A percentile compares a stretch with the other conserved stretches of the same genome.
These are phyloP conservation scores for Chaetorhynchus papuensis DNA, from an alignment of 2,113 vertebrate genomes.

Conservation along the genomic window DNA sequence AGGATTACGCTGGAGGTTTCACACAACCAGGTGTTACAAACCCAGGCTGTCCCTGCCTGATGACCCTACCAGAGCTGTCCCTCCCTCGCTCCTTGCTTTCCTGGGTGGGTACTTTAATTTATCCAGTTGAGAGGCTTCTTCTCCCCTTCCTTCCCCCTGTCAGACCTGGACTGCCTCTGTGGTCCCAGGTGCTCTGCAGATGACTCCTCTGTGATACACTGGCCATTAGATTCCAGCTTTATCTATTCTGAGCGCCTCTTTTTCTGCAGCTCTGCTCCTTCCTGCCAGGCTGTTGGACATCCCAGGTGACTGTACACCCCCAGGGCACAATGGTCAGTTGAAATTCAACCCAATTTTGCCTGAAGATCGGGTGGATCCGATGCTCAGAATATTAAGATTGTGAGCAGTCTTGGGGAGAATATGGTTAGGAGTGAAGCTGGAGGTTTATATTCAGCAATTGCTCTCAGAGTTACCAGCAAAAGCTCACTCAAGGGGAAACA, in stretches of 20 bases:
- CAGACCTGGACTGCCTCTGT: not conserved
- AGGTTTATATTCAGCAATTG: not conserved
- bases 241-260: not conserved
- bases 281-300: not conserved
- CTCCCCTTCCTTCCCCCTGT: not conserved
- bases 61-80: rapidly evolving
- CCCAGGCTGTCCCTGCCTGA: not conserved
- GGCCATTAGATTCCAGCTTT: not conserved
- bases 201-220: rapidly evolving
- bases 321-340: rapidly evolving
- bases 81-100: not conserved
- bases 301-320: not conserved
- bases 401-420: not conserved
- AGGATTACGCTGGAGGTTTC: not conserved
- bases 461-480: not conserved
- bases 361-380: not conserved
- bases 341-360: not conserved
- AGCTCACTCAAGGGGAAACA: not conserved
- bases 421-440: not conserved
- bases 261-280: not conserved
- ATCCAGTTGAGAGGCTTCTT: not conserved
- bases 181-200: not conserved
- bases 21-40: no score
- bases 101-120: not conserved
- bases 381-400: not conserved